Percentiles rank a stretch among this genome's conserved stretches.
Conservation (phyloP, 2,797 vertebrate genomes). For the Amphiprion clarkii region DNA sequence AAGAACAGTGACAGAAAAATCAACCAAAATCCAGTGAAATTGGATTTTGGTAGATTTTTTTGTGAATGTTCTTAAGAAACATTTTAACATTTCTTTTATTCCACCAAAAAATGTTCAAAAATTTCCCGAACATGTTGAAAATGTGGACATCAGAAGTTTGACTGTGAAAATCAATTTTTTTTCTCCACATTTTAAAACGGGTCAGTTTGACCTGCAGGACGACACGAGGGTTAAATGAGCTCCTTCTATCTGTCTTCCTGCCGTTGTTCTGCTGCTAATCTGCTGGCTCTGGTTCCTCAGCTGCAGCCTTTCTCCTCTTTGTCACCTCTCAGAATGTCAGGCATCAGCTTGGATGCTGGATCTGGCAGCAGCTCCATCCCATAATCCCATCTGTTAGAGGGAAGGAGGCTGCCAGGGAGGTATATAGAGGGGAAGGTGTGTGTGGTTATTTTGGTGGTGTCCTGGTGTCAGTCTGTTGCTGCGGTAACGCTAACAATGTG, state of each 20-base stretch:
- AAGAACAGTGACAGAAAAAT: no score
- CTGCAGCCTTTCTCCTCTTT: constrained; percentile 13
- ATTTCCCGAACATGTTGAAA: no score
- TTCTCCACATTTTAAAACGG: no score
- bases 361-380: constrained; percentile 29
- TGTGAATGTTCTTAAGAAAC: no score
- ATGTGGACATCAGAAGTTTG: no score
- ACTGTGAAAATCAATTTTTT: no score
- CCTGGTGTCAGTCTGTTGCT: constrained; percentile 11
- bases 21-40: no score
- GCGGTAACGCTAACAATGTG: no score
- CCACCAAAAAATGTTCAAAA: no score
- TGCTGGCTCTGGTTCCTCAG: constrained; percentile 1
- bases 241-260: background rate
- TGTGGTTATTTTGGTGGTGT: constrained; percentile 3
- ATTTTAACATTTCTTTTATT: no score
- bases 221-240: background rate
- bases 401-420: constrained; percentile 27
- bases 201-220: no score
- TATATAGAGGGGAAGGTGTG: background rate
- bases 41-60: no score
- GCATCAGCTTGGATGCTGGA: constrained; percentile 24
- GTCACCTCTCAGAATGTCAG: constrained; percentile 50
- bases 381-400: constrained; percentile 53
- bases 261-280: background rate